Percentiles rank a stretch among this genome's conserved stretches.
Conservation (phyloP, 2,888 invertebrate genomes). For the Hartigia nigra region DNA sequence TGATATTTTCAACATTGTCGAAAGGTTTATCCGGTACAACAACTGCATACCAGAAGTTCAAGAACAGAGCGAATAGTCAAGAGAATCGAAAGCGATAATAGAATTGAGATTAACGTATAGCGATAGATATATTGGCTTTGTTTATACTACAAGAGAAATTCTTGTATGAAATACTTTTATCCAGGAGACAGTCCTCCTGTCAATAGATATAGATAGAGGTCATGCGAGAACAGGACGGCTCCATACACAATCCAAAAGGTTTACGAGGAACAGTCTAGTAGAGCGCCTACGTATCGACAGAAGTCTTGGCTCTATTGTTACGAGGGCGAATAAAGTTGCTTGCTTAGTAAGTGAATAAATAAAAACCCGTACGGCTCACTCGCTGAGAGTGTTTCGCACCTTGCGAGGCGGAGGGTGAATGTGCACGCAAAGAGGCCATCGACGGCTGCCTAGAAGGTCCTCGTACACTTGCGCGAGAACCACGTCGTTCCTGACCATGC, state of each 20-base stretch:
- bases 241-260: neutral
- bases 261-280: neutral
- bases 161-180: conserved; percentile 19
- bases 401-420: conserved; percentile 78
- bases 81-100: neutral
- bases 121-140: conserved; percentile 4
- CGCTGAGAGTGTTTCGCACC: conserved; percentile 70
- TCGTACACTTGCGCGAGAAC: conserved; percentile 81
- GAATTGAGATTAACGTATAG: neutral
- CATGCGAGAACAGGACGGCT: neutral
- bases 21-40: neutral
- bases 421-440: conserved; percentile 84
- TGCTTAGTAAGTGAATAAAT: conserved; percentile 64
- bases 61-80: neutral
- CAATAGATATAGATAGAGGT: conserved; percentile 5
- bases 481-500: conserved; percentile 82
- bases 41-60: neutral
- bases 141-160: conserved; percentile 10
- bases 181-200: neutral
- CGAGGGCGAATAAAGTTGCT: conserved; percentile 55
- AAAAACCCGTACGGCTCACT: conserved; percentile 65
- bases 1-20: neutral
- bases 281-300: conserved; percentile 11
- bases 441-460: conserved; percentile 88
- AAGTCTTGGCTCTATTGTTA: conserved; percentile 19